A percentile compares a stretch with the other conserved stretches of the same genome.
These are phyloP conservation scores for Caenorhabditis becei DNA, from an alignment of 2,888 invertebrate genomes.

Conservation along the genomic window DNA sequence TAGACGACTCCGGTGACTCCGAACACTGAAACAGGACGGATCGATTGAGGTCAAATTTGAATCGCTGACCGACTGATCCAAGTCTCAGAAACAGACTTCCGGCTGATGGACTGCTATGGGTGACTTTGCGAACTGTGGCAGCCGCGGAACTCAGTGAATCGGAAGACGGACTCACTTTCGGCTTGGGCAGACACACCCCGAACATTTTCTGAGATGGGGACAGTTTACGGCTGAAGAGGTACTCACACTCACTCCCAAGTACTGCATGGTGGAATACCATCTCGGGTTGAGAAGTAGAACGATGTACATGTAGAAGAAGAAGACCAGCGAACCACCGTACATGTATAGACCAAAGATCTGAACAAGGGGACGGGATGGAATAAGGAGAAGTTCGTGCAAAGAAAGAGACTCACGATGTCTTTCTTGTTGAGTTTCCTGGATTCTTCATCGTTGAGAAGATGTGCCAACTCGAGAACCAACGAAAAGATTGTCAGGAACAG, in stretches of 20 bases:
- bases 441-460: conserved; percentile 74
- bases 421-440: conserved; percentile 71
- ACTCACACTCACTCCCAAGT: conserved; percentile 28
- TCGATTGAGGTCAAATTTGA: background rate
- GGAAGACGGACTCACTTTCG: conserved; percentile 56
- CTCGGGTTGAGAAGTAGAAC: conserved; percentile 76
- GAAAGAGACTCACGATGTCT: conserved; percentile 70
- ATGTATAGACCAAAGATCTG: conserved; percentile 79
- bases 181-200: conserved; percentile 24
- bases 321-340: conserved; percentile 76
- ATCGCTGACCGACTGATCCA: conserved; percentile 73
- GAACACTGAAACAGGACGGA: conserved; percentile 69
- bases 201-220: conserved; percentile 39
- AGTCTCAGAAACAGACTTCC: conserved; percentile 79
- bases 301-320: conserved; percentile 78
- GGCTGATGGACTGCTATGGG: conserved; percentile 77
- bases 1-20: conserved; percentile 79
- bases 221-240: background rate
- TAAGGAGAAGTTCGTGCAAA: too few species aligned
- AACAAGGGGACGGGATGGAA: conserved; percentile 4
- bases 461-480: conserved; percentile 78
- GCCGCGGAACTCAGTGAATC: conserved; percentile 69
- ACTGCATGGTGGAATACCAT: conserved; percentile 71
- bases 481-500: conserved; percentile 77
- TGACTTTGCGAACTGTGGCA: conserved; percentile 75